A percentile compares a stretch with the other conserved stretches of the same genome.
Evolutionary conservation across 2,113 vertebrate species (phyloP).

Genomic region (Protomyctophum bolini): DNA sequence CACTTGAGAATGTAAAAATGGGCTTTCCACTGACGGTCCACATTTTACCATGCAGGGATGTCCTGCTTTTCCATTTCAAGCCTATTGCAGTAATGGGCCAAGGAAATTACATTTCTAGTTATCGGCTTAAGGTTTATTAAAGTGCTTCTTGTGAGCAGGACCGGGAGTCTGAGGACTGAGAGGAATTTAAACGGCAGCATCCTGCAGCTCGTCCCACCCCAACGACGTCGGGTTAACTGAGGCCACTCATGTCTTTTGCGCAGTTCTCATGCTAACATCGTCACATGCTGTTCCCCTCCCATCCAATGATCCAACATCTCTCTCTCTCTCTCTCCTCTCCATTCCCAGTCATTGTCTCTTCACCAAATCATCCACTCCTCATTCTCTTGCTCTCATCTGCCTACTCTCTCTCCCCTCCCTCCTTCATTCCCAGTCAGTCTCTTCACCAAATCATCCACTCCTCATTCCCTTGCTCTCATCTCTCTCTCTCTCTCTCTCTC

Average conservation of each 20-base stretch:
- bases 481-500: neutral
- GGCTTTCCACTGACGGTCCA: too few relatives aligned
- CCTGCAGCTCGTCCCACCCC: neutral
- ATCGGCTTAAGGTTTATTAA: slow-evolving; percentile 24
- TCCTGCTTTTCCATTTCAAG: too few relatives aligned
- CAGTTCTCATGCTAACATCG: slow-evolving; percentile 9
- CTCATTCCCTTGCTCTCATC: neutral
- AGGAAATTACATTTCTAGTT: slow-evolving; percentile 3
- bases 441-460: slow-evolving; percentile 4
- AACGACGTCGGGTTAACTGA: slow-evolving; percentile 44
- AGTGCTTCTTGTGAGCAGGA: slow-evolving; percentile 9
- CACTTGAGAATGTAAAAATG: too few relatives aligned
- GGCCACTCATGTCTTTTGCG: slow-evolving; percentile 19
- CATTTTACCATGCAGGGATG: too few relatives aligned
- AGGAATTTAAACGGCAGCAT: neutral
- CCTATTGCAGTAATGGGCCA: too few relatives aligned
- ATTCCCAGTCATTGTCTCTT: neutral
- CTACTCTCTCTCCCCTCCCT: neutral
- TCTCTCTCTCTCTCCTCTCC: neutral
- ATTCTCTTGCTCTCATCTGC: neutral
- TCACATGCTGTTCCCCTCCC: slow-evolving; percentile 15
- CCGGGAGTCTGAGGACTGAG: neutral
- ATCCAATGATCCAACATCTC: slow-evolving; percentile 6
- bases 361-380: neutral
- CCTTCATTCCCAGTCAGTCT: neutral